Base-by-base conservation (phyloP, 92 coral and sea anemone genomes). In the Phenganax stokvisi region DNA sequence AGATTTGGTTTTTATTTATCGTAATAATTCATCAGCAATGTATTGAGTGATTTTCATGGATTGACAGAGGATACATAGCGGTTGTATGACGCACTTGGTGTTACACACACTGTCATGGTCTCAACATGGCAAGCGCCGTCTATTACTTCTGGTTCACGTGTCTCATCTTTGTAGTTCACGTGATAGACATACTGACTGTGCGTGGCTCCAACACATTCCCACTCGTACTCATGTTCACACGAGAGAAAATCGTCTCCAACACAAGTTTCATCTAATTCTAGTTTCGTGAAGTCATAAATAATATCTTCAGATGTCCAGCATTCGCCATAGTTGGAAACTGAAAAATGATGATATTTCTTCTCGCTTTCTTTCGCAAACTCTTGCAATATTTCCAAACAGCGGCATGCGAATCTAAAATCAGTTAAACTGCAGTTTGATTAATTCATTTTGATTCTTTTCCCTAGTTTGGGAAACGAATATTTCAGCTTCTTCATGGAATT, bases 181-280 rank as follows among this genome's bases (percentile, higher is more conserved):
- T 77, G 71, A 51, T 77, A 77, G 8, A 77, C 71, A 62, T 56
- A 77, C 57, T 77, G 81, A 30, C 71, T 77, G 6, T 60, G 7
- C 17, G 28, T 71, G 0, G 12, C 37, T 2, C 81, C 81, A 28
- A 60, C 37, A 30, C 81, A 77, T 71, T 77, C 71, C 27, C 58
- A 11, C 37, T 54, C 53, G 0, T 47, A 7, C 12, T 75, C 51
- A 13, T 7, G 47, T 56, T 10, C 51, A 58, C 80, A 75, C 12
- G 54, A 29, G 25, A 75, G 64, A 29, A 75, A 75, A 30, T 75
- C 80, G 10, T 56, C 66, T 9, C 80, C 80, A 17, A 75, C 66
- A 17, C 80, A 75, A 9, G 63, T 54, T 6, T 75, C 64, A 65
- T 54, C 80, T 12, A n/a, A 56, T 16, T 10, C 64, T 28, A 75